A percentile compares a stretch with the other conserved stretches of the same genome.
phyloP scores from a whole-genome alignment of 30 jellyfish, hydroid and myxozoan species.

The Catostylus mosaicus region DNA sequence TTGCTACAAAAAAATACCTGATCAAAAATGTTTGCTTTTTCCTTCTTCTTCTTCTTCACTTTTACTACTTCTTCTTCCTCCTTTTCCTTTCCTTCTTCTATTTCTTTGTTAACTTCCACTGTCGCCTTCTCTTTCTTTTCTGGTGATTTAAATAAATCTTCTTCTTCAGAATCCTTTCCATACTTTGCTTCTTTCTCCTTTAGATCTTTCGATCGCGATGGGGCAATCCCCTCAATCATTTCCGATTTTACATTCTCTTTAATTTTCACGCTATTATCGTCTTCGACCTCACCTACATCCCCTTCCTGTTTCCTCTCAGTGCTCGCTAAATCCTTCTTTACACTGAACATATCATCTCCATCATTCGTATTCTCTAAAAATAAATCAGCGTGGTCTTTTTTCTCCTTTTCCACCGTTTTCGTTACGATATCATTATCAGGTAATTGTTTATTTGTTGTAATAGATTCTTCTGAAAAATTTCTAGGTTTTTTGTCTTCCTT shows the following conservation, averaged over 20 bases:
- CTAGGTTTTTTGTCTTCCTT: background rate
- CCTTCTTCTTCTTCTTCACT: slow-evolving; percentile 56
- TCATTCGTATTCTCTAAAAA: slow-evolving; percentile 15
- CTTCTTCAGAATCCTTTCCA: slow-evolving; percentile 40
- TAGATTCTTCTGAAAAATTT: background rate
- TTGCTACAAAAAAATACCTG: slow-evolving; percentile 26
- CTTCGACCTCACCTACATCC: background rate
- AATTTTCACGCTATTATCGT: background rate
- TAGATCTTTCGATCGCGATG: background rate
- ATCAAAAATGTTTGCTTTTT: slow-evolving; percentile 21
- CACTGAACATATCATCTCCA: slow-evolving; percentile 37
- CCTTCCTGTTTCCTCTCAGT: background rate
- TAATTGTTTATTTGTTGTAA: background rate
- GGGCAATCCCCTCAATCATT: background rate
- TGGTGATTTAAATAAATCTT: slow-evolving; percentile 44
- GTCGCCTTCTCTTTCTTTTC: background rate
- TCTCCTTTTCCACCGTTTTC: background rate
- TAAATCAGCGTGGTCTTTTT: background rate
- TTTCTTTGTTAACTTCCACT: background rate
- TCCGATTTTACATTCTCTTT: background rate
- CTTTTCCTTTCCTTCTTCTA: background rate
- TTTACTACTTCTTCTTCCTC: slow-evolving; percentile 27
- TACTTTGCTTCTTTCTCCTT: background rate
- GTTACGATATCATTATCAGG: background rate
- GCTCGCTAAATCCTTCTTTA: background rate